Conservation (phyloP, 2,797 vertebrate species). For the Pseudotriccus pelzelni region DNA sequence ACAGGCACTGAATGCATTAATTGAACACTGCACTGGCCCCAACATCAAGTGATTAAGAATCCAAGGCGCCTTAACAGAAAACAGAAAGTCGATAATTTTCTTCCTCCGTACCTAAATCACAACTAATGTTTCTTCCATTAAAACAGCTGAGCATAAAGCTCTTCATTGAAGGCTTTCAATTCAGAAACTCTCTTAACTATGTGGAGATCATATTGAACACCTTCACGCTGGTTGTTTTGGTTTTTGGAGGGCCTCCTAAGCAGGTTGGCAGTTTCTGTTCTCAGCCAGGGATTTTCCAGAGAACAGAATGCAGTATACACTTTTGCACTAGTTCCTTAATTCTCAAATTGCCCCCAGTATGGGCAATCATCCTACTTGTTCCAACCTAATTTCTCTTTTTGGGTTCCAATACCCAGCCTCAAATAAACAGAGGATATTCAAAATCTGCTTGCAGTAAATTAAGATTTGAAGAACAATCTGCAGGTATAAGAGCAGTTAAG, state of each 20-base stretch:
- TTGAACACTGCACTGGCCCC: not conserved
- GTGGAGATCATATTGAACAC: not conserved
- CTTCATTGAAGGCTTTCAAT: not conserved
- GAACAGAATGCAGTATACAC: fast-evolving
- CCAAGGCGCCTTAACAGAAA: not conserved
- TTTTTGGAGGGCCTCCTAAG: not conserved
- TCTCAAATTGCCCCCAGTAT: fast-evolving
- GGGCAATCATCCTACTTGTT: not conserved
- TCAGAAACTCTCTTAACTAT: not conserved
- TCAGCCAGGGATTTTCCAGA: not conserved
- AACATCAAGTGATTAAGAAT: not conserved
- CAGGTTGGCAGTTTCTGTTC: not conserved
- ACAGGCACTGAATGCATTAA: not conserved
- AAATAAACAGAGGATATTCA: not conserved
- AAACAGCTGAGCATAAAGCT: not conserved
- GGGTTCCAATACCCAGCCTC: not conserved
- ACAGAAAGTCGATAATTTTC: not conserved
- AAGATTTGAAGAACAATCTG: not conserved
- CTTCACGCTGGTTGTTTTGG: not conserved
- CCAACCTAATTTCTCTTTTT: not conserved
- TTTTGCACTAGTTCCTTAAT: not conserved
- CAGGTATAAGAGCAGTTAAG: not conserved
- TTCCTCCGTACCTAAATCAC: not conserved
- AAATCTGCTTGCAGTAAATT: not conserved
- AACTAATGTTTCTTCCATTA: not conserved